A percentile compares a stretch with the other conserved stretches of the same genome.
Evolutionary conservation across 2,797 vertebrate species (phyloP).

Genomic region (Pachyuromys duprasi): DNA sequence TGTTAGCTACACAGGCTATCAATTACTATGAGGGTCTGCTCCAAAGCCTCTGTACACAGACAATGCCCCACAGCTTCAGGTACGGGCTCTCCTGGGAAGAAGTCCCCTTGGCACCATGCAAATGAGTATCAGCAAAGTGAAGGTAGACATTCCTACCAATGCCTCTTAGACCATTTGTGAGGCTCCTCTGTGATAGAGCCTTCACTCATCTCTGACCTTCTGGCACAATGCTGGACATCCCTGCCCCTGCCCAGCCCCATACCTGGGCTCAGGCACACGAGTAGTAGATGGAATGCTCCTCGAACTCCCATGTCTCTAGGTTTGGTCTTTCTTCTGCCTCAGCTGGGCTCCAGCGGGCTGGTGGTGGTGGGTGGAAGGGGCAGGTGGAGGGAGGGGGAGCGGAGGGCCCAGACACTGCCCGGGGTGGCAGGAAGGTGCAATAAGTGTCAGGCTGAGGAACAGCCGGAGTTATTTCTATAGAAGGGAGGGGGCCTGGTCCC

Average conservation of each 20-base stretch:
- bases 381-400: constrained; percentile 58
- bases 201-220: background rate
- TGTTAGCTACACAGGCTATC: background rate
- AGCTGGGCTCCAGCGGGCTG: constrained; percentile 59
- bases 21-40: background rate
- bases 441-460: constrained; percentile 57
- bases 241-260: constrained; percentile 57
- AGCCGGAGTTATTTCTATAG: constrained; percentile 79
- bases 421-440: constrained; percentile 74
- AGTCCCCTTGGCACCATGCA: background rate
- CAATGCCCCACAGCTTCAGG: background rate
- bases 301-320: constrained; percentile 75
- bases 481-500: constrained; percentile 80
- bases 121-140: background rate
- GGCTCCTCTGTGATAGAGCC: background rate
- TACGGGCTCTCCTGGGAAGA: background rate
- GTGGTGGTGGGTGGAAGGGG: constrained; percentile 48
- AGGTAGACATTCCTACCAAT: background rate
- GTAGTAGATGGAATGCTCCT: constrained; percentile 72
- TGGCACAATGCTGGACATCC: background rate
- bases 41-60: background rate
- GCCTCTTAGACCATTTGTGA: background rate
- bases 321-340: constrained; percentile 60
- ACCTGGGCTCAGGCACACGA: constrained; percentile 82
- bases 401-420: constrained; percentile 74